A percentile compares a stretch with the other conserved stretches of the same genome.
Conservation (phyloP, 2,888 invertebrate genomes). For the Sphecodes monilicornis region DNA sequence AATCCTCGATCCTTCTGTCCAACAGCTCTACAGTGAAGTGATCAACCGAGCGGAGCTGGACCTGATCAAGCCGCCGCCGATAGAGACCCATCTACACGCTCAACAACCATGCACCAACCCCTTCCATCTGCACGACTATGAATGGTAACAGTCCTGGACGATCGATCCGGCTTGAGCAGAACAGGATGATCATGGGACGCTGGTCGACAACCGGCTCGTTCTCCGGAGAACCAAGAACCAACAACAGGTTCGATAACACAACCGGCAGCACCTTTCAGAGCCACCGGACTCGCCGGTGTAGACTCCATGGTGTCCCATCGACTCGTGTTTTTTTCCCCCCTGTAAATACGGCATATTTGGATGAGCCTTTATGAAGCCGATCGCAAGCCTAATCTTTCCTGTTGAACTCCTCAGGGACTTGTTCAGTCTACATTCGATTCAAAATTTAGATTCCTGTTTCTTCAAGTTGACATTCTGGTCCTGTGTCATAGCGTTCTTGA, state of each 20-base stretch:
- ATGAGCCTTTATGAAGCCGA: neutral
- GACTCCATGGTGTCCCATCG: constrained; percentile 23
- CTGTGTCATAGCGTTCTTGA: neutral
- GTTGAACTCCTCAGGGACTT: neutral
- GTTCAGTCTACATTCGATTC: neutral
- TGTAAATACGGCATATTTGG: neutral
- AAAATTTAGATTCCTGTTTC: neutral
- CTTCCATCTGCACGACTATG: constrained; percentile 82
- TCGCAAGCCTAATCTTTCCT: neutral
- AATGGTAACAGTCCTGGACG: constrained; percentile 80
- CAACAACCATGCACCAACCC: constrained; percentile 83
- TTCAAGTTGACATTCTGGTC: neutral
- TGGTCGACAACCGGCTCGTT: constrained; percentile 33
- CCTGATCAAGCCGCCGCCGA: constrained; percentile 77
- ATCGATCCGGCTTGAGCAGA: constrained; percentile 52
- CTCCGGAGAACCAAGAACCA: constrained; percentile 26
- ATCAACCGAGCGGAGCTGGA: constrained; percentile 75
- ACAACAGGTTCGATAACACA: constrained; percentile 22
- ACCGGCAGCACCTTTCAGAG: constrained; percentile 6
- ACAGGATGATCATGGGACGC: constrained; percentile 39
- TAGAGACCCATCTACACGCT: constrained; percentile 82
- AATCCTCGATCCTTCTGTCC: constrained; percentile 9
- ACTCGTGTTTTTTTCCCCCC: neutral
- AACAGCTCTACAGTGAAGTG: constrained; percentile 81
- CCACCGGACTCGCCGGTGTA: neutral